These are phyloP conservation scores for Caenorhabditis wallacei DNA, from an alignment of 2,888 invertebrate genomes.

Conservation along the genomic window DNA sequence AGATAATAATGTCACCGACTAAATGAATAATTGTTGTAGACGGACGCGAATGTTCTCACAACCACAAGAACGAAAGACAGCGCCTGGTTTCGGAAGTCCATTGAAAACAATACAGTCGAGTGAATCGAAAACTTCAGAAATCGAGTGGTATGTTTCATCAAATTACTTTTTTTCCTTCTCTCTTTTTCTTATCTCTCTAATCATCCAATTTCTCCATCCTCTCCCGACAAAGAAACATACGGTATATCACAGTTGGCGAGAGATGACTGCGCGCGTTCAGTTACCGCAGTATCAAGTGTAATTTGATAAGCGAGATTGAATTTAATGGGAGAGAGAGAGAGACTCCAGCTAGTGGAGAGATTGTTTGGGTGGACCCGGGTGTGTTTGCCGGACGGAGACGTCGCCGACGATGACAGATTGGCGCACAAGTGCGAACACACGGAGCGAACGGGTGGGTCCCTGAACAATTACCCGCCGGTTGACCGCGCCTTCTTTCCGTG, in stretches of 20 bases:
- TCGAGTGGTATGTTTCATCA: slow-evolving; percentile 41
- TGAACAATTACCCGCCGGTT: slow-evolving; percentile 55
- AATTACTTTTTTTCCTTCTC: not conserved
- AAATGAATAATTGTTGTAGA: slow-evolving; percentile 48
- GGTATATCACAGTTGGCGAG: slow-evolving; percentile 23
- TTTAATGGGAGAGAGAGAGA: slow-evolving; percentile 13
- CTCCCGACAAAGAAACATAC: slow-evolving; percentile 12
- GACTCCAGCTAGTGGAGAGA: slow-evolving; percentile 15
- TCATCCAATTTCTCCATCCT: not conserved
- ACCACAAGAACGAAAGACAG: slow-evolving; percentile 48
- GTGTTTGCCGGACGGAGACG: slow-evolving; percentile 23
- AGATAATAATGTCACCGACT: not conserved
- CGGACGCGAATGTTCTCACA: slow-evolving; percentile 56
- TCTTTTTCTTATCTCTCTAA: slow-evolving; percentile 1
- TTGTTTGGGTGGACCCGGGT: not conserved
- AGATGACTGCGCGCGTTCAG: slow-evolving; percentile 24
- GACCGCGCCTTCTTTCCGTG: slow-evolving; percentile 35
- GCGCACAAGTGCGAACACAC: slow-evolving; percentile 58
- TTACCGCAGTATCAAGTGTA: slow-evolving; percentile 59
- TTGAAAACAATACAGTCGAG: slow-evolving; percentile 31
- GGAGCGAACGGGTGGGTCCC: slow-evolving; percentile 39
- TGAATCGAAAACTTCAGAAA: slow-evolving; percentile 40
- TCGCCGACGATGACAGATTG: slow-evolving; percentile 55
- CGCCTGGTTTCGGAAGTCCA: slow-evolving; percentile 53
- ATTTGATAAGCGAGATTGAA: slow-evolving; percentile 57